phyloP scores from a whole-genome alignment of 2,797 vertebrate species.

The Limnodromus scolopaceus region DNA sequence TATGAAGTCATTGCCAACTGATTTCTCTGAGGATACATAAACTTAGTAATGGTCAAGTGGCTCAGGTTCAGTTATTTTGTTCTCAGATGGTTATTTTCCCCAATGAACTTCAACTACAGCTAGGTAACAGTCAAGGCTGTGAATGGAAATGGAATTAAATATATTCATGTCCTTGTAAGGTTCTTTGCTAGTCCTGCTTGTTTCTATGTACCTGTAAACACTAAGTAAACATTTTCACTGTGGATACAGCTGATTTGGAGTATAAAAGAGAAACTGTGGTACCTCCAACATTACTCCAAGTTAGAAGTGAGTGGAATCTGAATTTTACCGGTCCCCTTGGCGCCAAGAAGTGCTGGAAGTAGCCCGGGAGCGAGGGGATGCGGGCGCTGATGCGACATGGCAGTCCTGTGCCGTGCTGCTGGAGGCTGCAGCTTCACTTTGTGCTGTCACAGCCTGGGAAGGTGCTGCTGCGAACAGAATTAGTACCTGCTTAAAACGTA shows the following conservation, averaged over 20 bases:
- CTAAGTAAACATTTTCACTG: conserved; percentile 6
- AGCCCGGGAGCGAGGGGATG: neutral
- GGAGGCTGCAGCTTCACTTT: neutral
- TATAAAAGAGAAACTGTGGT: neutral
- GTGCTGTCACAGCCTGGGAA: neutral
- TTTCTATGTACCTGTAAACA: neutral
- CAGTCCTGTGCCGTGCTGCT: neutral
- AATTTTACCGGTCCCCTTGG: neutral
- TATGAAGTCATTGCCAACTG: neutral
- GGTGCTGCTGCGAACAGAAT: conserved; percentile 14
- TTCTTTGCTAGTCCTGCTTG: conserved; percentile 17
- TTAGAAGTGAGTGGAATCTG: accelerated
- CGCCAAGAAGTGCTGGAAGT: accelerated
- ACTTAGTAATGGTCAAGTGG: neutral
- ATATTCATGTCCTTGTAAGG: conserved; percentile 16
- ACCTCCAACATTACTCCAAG: neutral
- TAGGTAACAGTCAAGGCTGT: neutral
- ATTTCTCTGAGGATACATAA: neutral
- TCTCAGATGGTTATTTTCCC: neutral
- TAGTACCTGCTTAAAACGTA: conserved; percentile 60
- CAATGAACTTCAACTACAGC: neutral
- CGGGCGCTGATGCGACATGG: neutral
- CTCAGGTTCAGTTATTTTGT: neutral
- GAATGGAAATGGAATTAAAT: conserved; percentile 24
- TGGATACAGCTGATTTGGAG: neutral